Evolutionary conservation across 2,888 invertebrate genomes (phyloP).

Genomic region (Megalurothrips usitatus): DNA sequence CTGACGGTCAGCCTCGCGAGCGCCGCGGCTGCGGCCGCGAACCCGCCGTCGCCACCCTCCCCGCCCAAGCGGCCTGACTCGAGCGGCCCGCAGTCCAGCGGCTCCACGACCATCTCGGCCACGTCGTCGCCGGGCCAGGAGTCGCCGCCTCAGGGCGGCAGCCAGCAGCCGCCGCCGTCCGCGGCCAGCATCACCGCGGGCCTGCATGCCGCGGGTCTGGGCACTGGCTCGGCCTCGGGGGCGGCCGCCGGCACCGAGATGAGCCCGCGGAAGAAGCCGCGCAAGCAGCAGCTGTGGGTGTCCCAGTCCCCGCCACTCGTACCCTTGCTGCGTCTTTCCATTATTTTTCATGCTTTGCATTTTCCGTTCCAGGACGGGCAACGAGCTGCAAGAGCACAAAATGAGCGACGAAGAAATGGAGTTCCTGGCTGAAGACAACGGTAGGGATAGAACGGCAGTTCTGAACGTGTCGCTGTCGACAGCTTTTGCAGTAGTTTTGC

Average conservation of each 20-base stretch:
- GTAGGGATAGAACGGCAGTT: conserved; percentile 45
- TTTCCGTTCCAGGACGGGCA: conserved; percentile 48
- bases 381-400: conserved; percentile 52
- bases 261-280: conserved; percentile 84
- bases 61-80: conserved; percentile 39
- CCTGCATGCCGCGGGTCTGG: conserved; percentile 32
- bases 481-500: too few species aligned
- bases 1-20: not conserved
- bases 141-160: conserved; percentile 36
- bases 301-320: not conserved
- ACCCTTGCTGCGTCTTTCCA: not conserved
- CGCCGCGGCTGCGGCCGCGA: not conserved
- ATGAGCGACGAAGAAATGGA: conserved; percentile 57
- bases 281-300: conserved; percentile 81
- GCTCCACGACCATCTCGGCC: conserved; percentile 83
- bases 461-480: not conserved
- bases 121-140: conserved; percentile 74
- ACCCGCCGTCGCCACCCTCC: conserved; percentile 40
- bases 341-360: conserved; percentile 7
- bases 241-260: conserved; percentile 52
- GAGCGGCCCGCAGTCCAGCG: conserved; percentile 48
- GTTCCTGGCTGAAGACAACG: conserved; percentile 55
- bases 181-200: conserved; percentile 30
- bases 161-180: conserved; percentile 35
- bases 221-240: conserved; percentile 39